A percentile compares a stretch with the other conserved stretches of the same genome.
Conservation (phyloP, 2,113 vertebrate genomes). For the Brachyhypopomus gauderio region DNA sequence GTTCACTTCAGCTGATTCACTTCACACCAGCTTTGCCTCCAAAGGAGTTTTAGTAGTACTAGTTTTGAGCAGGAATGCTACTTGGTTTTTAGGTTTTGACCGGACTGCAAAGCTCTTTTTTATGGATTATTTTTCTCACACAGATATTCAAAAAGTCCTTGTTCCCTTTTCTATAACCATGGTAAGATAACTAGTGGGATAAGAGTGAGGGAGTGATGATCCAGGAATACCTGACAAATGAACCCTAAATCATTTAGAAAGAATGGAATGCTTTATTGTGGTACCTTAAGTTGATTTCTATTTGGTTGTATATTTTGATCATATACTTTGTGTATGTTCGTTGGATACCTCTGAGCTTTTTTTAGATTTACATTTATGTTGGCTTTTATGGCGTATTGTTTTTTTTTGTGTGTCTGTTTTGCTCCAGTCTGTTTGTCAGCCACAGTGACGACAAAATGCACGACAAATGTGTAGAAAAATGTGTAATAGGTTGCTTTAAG, state of each 20-base stretch:
- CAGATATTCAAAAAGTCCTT: background rate
- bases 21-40: conserved; percentile 29
- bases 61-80: background rate
- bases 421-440: background rate
- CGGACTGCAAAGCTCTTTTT: too few species aligned
- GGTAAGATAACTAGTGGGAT: conserved; percentile 3
- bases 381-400: background rate
- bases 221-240: background rate
- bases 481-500: background rate
- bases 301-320: background rate
- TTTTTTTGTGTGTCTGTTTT: background rate
- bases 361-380: background rate
- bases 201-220: background rate
- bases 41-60: conserved; percentile 56
- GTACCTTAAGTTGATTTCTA: background rate
- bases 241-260: background rate
- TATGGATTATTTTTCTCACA: background rate
- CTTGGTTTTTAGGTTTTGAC: background rate
- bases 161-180: conserved; percentile 26
- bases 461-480: background rate
- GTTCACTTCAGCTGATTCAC: conserved; percentile 50
- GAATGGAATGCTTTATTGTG: background rate
- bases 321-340: background rate
- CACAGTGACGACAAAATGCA: background rate
- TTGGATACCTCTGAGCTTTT: background rate